phyloP scores from a whole-genome alignment of 2,888 invertebrate species.

The Harpagoxenus sublaevis region DNA sequence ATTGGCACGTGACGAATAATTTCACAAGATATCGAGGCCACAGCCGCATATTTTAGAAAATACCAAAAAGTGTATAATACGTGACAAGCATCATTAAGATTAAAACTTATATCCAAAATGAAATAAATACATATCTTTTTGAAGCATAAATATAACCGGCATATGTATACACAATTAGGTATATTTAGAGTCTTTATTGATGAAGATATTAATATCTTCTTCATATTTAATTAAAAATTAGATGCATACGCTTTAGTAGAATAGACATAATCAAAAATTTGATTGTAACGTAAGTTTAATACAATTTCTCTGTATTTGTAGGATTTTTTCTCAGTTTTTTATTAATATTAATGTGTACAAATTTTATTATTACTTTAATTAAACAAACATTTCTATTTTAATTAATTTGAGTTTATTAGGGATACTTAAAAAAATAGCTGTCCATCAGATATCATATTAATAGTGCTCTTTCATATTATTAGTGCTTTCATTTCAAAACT shows the following conservation, averaged over 20 bases:
- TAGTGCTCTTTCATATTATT: neutral
- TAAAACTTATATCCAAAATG: neutral
- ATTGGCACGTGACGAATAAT: conserved; percentile 18
- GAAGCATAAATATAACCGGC: neutral
- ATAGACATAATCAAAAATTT: neutral
- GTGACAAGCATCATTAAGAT: neutral
- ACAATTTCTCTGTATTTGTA: neutral
- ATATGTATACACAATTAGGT: neutral
- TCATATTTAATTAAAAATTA: neutral
- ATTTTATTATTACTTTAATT: conserved; percentile 7
- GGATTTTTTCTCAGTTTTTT: neutral
- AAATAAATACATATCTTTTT: neutral
- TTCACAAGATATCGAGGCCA: neutral
- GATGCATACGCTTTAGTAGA: neutral
- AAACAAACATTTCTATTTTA: neutral
- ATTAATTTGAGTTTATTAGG: neutral
- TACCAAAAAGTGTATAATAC: neutral
- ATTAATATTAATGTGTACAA: neutral
- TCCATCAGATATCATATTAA: neutral
- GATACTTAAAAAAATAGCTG: neutral
- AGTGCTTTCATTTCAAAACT: neutral
- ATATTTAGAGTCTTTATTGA: neutral
- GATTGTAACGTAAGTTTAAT: neutral
- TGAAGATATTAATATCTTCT: neutral
- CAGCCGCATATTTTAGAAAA: neutral